Evolutionary conservation across 2,888 invertebrate genomes (phyloP), one percentile per base, ranked within the genome.

Genomic region (Luffia ferchaultella): DNA sequence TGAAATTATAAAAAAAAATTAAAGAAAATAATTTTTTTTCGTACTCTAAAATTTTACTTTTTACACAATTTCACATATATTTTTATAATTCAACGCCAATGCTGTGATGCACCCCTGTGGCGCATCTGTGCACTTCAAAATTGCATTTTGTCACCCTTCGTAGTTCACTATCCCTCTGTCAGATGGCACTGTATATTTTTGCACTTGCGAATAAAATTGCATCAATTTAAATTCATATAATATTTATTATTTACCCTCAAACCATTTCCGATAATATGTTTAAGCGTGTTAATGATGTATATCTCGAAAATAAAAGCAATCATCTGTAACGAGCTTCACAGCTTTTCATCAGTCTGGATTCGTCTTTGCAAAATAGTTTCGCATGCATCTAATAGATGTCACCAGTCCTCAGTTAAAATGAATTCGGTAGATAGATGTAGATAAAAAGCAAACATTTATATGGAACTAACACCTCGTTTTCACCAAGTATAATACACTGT

Each of bases 181-280:
- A 79, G 78, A 77, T 76, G 78, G 73, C 76, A 68, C 53, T 63
- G 54, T 45, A 50, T 48, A 12, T 30, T 30, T 49, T 18, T 49
- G 19, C 44, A 49, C 44, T 53, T 30, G 51, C 50, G 42, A 19
- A 42, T 30, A 18, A 19, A 46, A 49, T 53, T 53, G 49, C 49
- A 49, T 50, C 42, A 50, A 40, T 45, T 50, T 16, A 41, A 42
- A 42, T 46, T 44, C 16, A 2, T 2, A 44, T 45, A 5, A 18
- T 19, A 18, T 20, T 45, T 18, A n/a, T n/a, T n/a, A n/a, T n/a
- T n/a, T n/a, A n/a, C n/a, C n/a, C n/a, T n/a, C n/a, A n/a, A n/a
- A n/a, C n/a, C n/a, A n/a, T n/a, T n/a, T n/a, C n/a, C n/a, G n/a
- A n/a, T n/a, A n/a, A n/a, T n/a, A n/a, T n/a, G n/a, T n/a, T n/a